Evolutionary conservation across 2,797 vertebrate genomes (phyloP).

Genomic region (Lates japonicus): DNA sequence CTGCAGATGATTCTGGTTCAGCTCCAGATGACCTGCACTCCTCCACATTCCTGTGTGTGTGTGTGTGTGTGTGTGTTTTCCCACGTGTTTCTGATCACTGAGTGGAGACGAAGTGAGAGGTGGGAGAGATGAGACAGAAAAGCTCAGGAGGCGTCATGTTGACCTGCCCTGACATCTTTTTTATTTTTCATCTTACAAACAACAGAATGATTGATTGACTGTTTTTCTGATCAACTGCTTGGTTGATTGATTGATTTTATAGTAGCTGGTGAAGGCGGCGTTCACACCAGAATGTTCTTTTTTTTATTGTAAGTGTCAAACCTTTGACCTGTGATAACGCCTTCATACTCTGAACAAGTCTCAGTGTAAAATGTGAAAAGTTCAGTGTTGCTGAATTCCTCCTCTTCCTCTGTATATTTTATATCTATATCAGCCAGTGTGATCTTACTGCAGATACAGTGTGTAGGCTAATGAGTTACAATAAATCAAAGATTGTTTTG

Average conservation of each 20-base stretch:
- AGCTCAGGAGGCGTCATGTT: not conserved
- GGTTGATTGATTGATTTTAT: not conserved
- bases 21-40: conserved; percentile 54
- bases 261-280: not conserved
- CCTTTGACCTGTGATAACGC: not conserved
- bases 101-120: conserved; percentile 1
- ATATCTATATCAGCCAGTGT: too few relatives aligned
- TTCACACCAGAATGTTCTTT: too few relatives aligned
- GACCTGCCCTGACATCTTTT: not conserved
- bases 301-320: not conserved
- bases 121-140: conserved; percentile 12
- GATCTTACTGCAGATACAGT: too few relatives aligned
- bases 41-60: conserved; percentile 49
- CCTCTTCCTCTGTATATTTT: too few relatives aligned
- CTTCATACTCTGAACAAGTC: too few relatives aligned
- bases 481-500: too few relatives aligned
- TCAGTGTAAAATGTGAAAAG: too few relatives aligned
- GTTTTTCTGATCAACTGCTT: not conserved
- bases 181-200: not conserved
- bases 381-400: too few relatives aligned
- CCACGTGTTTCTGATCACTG: conserved; percentile 53
- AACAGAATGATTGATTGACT: not conserved
- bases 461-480: too few relatives aligned
- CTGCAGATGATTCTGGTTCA: conserved; percentile 51
- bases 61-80: not conserved